These are phyloP conservation scores for Drosophila paranaensis DNA, from an alignment of 2,888 invertebrate genomes.

Conservation along the genomic window DNA sequence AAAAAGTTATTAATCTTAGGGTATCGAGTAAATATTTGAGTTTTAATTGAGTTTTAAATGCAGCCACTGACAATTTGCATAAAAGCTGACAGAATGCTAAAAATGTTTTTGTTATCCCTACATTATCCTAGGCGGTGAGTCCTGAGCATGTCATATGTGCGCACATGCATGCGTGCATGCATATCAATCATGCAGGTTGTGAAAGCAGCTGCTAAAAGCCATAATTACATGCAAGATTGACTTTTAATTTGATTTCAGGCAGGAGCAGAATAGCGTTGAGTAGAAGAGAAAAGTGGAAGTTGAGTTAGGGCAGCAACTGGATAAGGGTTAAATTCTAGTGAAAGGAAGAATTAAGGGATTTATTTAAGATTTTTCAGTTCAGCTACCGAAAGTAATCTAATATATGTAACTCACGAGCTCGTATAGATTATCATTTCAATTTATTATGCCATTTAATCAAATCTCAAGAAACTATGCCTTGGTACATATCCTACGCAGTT, in stretches of 20 bases:
- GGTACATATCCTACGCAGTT: neutral
- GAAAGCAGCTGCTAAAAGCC: conserved; percentile 73
- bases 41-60: conserved; percentile 73
- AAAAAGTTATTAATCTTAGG: conserved; percentile 71
- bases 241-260: conserved; percentile 83
- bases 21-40: conserved; percentile 74
- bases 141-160: conserved; percentile 11
- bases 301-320: neutral
- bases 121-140: conserved; percentile 1
- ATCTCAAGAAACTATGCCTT: neutral
- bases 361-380: too few species aligned
- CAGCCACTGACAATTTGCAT: conserved; percentile 67
- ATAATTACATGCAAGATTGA: conserved; percentile 84
- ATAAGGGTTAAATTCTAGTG: neutral
- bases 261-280: neutral
- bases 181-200: conserved; percentile 29
- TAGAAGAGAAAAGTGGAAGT: neutral
- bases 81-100: conserved; percentile 37
- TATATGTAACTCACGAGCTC: too few species aligned
- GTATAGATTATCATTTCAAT: too few species aligned
- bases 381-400: too few species aligned
- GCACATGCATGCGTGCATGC: conserved; percentile 21
- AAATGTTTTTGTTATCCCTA: conserved; percentile 21
- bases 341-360: neutral
- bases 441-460: neutral